phyloP scores from a whole-genome alignment of 2,888 invertebrate species.

The Pseudococcus longispinus region DNA sequence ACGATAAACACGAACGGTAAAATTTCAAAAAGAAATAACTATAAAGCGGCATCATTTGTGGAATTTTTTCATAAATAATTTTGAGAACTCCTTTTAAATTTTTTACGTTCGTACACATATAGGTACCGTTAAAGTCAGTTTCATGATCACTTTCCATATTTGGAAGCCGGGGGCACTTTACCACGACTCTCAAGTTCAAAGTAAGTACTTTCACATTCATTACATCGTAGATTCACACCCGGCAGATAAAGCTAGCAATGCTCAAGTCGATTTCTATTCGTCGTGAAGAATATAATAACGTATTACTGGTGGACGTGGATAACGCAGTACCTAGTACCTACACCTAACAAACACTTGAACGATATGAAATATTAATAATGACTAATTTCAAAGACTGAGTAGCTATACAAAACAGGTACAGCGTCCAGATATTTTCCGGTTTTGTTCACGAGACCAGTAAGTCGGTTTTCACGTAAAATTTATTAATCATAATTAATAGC shows the following conservation, averaged over 20 bases:
- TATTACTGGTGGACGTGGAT: neutral
- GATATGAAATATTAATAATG: constrained; percentile 28
- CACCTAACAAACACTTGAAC: neutral
- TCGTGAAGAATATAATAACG: neutral
- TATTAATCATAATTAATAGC: constrained; percentile 10
- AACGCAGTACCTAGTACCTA: no score
- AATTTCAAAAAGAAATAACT: neutral
- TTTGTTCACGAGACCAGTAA: neutral
- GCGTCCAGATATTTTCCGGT: neutral
- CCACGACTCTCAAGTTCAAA: constrained; percentile 31
- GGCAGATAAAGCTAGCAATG: constrained; percentile 2
- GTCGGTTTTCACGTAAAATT: constrained; percentile 1
- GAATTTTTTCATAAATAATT: neutral
- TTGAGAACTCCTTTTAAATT: neutral
- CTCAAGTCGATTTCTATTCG: constrained; percentile 30
- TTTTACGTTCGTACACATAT: neutral
- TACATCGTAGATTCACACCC: constrained; percentile 24
- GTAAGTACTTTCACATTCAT: constrained; percentile 31
- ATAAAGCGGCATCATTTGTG: neutral
- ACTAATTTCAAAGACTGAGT: constrained; percentile 7
- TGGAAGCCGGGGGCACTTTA: constrained; percentile 31
- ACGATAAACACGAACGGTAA: no score
- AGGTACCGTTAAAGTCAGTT: constrained; percentile 13
- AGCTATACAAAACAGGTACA: neutral
- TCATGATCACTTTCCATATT: constrained; percentile 34